Percentiles rank a stretch among this genome's conserved stretches.
These are phyloP conservation scores for Unio delphinus DNA, from an alignment of 2,888 invertebrate species.

Conservation along the genomic window DNA sequence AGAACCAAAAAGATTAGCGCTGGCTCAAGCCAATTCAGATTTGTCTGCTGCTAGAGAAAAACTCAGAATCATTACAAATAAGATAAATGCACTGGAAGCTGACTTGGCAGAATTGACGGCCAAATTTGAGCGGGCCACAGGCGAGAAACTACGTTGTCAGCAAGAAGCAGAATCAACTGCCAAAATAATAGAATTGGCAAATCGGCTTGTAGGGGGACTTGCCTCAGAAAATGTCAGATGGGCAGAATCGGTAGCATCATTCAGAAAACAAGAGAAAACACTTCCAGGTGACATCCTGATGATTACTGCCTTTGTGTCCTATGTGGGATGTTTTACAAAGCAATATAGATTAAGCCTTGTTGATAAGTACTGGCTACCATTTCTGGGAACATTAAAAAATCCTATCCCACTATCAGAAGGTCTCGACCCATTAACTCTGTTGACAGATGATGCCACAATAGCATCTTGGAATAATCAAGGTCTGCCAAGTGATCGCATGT, in stretches of 20 bases:
- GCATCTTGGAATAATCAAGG: constrained; percentile 98
- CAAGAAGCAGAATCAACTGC: constrained; percentile 95
- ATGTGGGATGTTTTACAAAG: constrained; percentile 96
- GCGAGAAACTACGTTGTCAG: constrained; percentile 88
- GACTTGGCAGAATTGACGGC: constrained; percentile 90
- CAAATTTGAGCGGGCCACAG: constrained; percentile 92
- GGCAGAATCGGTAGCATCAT: constrained; percentile 88
- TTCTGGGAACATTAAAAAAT: constrained; percentile 81
- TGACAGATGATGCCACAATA: constrained; percentile 94
- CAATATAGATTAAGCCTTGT: constrained; percentile 89
- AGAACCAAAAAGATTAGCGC: constrained; percentile 92
- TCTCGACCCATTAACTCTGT: constrained; percentile 86
- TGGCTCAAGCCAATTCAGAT: constrained; percentile 93
- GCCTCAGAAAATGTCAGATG: constrained; percentile 96
- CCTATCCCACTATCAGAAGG: constrained; percentile 90
- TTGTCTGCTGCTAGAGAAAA: constrained; percentile 92
- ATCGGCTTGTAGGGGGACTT: constrained; percentile 92
- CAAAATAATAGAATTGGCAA: constrained; percentile 90
- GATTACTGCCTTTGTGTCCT: constrained; percentile 96
- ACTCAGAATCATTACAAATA: constrained; percentile 85
- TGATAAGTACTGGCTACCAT: constrained; percentile 79
- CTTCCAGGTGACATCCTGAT: constrained; percentile 93
- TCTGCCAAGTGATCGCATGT: constrained; percentile 95
- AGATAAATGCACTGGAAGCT: constrained; percentile 91
- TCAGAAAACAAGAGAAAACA: constrained; percentile 89